Base-by-base conservation (phyloP, 2,113 vertebrate species). In the Puntigrus tetrazona region DNA sequence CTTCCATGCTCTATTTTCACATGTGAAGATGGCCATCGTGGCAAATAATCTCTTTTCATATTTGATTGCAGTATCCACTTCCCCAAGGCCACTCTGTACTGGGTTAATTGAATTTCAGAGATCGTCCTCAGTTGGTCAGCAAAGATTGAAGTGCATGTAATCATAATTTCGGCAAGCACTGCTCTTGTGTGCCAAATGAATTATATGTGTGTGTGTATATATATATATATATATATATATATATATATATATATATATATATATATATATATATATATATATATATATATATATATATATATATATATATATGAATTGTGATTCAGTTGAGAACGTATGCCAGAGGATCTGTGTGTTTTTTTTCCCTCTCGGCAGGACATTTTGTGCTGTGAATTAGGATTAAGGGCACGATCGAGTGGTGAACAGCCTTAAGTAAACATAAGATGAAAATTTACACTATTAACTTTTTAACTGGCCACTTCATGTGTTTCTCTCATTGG, bases 71-170 rank as follows among this genome's bases (percentile, higher is more conserved):
- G 72, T 50, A 47, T 82, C 61, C 31, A 34, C 52, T 59, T 85
- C 67, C 77, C 70, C 82, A 84, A 78, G 87, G 63, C 85, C 57
- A 80, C 41, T 52, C 11, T 59, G 43, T 11, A 59, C 20, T 2
- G 47, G 73, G 16, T 78, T 86, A 61, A 88, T 84, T 82, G 73
- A 76, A 84, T 81, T 86, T 75, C 77, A 76, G 29, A 83, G 29
- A 41, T 27, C 38, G 13, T 43, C 67, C 74, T 82, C 8, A 31
- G 57, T 41, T 80, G 34, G 87, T 79, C 55, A 29, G 47, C 14
- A 29, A 75, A 84, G 81, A 73, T 41, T 86, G 45, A 36, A 27
- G 63, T 55, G 25, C 41, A 45, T 77, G 77, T 81, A 76, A 69
- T 77, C 61, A 20, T 82, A 73, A 85, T 85, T 82, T 69, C 63